Evolutionary conservation across 2,888 invertebrate genomes (phyloP).

Genomic region (Brenthis daphne): DNA sequence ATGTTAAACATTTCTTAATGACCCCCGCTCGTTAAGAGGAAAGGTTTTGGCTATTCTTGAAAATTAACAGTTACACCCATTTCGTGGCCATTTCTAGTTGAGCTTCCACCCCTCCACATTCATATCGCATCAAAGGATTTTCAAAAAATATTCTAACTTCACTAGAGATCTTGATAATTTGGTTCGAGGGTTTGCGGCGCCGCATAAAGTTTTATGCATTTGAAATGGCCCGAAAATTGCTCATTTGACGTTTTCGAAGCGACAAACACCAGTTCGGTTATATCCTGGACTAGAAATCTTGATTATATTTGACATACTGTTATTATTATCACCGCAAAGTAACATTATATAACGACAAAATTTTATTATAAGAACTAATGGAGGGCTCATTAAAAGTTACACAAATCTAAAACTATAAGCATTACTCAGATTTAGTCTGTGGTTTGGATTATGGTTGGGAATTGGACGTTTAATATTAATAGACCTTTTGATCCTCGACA

Average conservation of each 20-base stretch:
- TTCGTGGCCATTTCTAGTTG: constrained; percentile 47
- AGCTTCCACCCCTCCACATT: constrained; percentile 39
- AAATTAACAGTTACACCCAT: constrained; percentile 70
- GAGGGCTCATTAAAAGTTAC: neutral
- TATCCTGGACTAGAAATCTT: constrained; percentile 41
- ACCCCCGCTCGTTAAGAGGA: constrained; percentile 69
- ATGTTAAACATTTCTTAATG: constrained; percentile 70
- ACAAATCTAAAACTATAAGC: constrained; percentile 13
- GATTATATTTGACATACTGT: constrained; percentile 43
- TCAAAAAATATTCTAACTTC: constrained; percentile 4
- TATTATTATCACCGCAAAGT: constrained; percentile 25
- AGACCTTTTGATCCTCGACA: constrained; percentile 9
- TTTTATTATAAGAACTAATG: constrained; percentile 1
- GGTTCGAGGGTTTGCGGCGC: constrained; percentile 55
- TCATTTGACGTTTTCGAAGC: constrained; percentile 65
- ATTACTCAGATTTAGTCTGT: constrained; percentile 8
- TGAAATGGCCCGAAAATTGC: constrained; percentile 72
- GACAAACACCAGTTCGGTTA: constrained; percentile 52
- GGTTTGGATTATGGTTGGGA: neutral
- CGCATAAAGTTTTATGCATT: constrained; percentile 75
- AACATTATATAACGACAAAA: neutral
- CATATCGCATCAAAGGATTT: neutral
- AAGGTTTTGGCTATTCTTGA: constrained; percentile 74
- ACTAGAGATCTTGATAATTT: constrained; percentile 45
- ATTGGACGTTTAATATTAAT: constrained; percentile 9